Evolutionary conservation across 2,113 vertebrate genomes (phyloP).

Genomic region (Elephas maximus): DNA sequence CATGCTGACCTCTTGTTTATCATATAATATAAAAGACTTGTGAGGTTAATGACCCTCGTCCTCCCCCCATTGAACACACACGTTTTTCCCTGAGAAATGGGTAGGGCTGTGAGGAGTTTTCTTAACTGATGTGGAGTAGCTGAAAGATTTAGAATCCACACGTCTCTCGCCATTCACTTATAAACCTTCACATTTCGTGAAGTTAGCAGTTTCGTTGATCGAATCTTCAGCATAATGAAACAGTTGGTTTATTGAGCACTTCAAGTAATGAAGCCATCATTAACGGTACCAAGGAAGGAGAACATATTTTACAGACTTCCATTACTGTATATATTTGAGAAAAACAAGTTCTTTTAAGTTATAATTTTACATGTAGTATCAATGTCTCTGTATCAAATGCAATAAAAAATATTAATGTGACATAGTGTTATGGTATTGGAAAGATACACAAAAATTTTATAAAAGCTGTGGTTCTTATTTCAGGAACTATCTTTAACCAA

Average conservation of each 20-base stretch:
- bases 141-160: slow-evolving; percentile 33
- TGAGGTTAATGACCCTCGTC: neutral
- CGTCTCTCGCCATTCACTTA: slow-evolving; percentile 36
- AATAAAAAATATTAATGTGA: slow-evolving; percentile 3
- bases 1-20: slow-evolving; percentile 36
- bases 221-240: slow-evolving; percentile 50
- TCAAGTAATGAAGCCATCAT: neutral
- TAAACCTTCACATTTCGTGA: slow-evolving; percentile 41
- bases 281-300: neutral
- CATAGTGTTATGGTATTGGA: neutral
- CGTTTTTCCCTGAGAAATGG: slow-evolving; percentile 43
- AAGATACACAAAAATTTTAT: slow-evolving; percentile 45
- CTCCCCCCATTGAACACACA: fast-evolving
- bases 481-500: neutral
- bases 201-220: slow-evolving; percentile 53
- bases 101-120: neutral
- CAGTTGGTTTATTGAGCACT: slow-evolving; percentile 53
- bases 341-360: slow-evolving; percentile 14
- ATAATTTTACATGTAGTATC: neutral
- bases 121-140: slow-evolving; percentile 44
- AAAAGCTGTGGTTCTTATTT: slow-evolving; percentile 10
- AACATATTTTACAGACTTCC: neutral
- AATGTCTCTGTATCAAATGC: neutral
- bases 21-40: neutral
- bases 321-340: neutral